phyloP scores from a whole-genome alignment of 2,888 invertebrate genomes.

The Cephus pygmeus region DNA sequence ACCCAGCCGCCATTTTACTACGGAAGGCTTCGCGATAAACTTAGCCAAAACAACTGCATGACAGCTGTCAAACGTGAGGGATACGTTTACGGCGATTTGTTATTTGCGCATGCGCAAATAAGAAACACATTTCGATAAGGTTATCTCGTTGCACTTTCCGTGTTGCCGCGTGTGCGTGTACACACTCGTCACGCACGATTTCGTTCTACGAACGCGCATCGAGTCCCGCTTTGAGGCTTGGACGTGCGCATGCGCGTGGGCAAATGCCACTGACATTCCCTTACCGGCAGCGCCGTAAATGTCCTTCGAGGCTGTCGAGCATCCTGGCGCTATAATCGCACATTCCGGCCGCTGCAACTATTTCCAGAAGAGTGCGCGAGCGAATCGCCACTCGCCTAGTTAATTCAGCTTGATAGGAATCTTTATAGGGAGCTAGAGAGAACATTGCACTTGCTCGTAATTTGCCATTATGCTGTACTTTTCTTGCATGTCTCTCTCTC shows the following conservation, averaged over 20 bases:
- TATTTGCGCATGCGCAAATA: not conserved
- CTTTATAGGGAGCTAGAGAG: not conserved
- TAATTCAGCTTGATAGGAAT: not conserved
- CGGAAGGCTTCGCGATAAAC: not conserved
- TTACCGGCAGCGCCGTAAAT: not conserved
- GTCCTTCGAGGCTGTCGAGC: not conserved
- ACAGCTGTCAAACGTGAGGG: not conserved
- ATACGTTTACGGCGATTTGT: not conserved
- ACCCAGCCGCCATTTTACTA: not conserved
- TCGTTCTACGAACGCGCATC: not conserved
- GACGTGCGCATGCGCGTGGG: not conserved
- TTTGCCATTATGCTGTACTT: not conserved
- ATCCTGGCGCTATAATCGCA: not conserved
- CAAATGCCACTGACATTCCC: not conserved
- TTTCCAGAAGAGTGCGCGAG: not conserved
- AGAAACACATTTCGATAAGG: not conserved
- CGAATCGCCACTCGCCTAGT: not conserved
- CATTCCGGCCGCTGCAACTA: not conserved
- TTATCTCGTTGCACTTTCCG: not conserved
- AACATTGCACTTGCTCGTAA: not conserved
- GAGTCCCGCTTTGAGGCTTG: not conserved
- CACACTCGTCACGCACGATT: not conserved
- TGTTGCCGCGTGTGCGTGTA: not conserved
- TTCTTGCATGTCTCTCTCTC: conserved; percentile 9
- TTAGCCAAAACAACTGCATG: not conserved